Percentiles rank a stretch among this genome's conserved stretches.
Conservation (phyloP, 1,140 invertebrate species). For the Armadillidium nasatum region DNA sequence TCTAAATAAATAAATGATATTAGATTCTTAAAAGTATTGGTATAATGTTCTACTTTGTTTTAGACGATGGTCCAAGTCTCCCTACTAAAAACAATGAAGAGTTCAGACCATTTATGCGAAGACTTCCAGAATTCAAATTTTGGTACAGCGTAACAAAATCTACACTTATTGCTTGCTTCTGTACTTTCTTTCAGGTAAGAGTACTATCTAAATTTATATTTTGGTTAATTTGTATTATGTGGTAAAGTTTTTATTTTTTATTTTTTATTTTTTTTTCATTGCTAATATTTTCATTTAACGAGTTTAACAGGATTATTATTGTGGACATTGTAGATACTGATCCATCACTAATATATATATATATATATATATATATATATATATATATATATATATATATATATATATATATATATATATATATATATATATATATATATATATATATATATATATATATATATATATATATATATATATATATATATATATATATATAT, state of each 20-base stretch:
- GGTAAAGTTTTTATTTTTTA: background rate
- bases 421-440: too few relatives aligned
- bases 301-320: background rate
- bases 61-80: constrained; percentile 80
- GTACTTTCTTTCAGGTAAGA: constrained; percentile 86
- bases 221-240: too few relatives aligned
- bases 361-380: too few relatives aligned
- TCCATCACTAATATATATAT: too few relatives aligned
- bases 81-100: constrained; percentile 94
- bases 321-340: background rate
- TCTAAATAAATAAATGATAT: too few relatives aligned
- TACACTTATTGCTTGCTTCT: constrained; percentile 82
- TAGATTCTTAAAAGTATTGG: too few relatives aligned
- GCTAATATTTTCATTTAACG: background rate
- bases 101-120: constrained; percentile 95
- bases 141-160: constrained; percentile 97
- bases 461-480: too few relatives aligned
- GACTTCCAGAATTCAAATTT: constrained; percentile 99
- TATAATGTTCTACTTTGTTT: too few relatives aligned
- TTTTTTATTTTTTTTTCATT: background rate
- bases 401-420: too few relatives aligned
- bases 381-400: too few relatives aligned
- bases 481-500: too few relatives aligned
- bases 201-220: background rate
- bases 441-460: too few relatives aligned